A percentile compares a stretch with the other conserved stretches of the same genome.
Conservation (phyloP, 2,113 vertebrate species). For the Neomonachus schauinslandi region DNA sequence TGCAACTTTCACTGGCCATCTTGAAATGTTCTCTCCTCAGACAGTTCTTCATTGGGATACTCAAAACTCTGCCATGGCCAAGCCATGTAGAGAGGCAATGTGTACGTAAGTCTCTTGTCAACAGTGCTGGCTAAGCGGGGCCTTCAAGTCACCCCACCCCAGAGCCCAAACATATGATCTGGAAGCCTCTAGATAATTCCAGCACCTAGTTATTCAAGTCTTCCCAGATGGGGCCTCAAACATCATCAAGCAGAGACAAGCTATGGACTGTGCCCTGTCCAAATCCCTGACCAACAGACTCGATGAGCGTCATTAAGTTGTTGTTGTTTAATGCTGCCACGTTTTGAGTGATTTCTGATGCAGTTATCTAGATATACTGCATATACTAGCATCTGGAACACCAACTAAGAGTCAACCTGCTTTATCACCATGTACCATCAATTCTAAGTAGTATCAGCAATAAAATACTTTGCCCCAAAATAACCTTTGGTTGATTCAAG, state of each 20-base stretch:
- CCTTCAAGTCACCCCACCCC: neutral
- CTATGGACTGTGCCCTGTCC: neutral
- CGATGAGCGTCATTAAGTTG: neutral
- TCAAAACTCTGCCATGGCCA: neutral
- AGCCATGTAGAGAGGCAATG: neutral
- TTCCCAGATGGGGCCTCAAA: neutral
- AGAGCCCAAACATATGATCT: neutral
- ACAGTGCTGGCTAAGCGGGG: neutral
- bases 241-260: neutral
- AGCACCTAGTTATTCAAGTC: neutral
- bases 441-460: slow-evolving; percentile 12
- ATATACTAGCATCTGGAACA: neutral
- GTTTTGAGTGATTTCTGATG: neutral
- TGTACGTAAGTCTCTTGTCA: neutral
- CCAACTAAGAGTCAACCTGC: neutral
- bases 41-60: neutral
- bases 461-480: neutral
- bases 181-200: neutral
- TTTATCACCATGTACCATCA: neutral
- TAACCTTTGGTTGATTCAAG: neutral
- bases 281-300: neutral
- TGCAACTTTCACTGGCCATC: neutral
- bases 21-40: slow-evolving; percentile 14
- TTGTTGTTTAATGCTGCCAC: neutral
- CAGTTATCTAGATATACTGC: neutral